Conservation (phyloP, 35 echinoderm and acorn worm genomes). For the Apostichopus parvimensis region DNA sequence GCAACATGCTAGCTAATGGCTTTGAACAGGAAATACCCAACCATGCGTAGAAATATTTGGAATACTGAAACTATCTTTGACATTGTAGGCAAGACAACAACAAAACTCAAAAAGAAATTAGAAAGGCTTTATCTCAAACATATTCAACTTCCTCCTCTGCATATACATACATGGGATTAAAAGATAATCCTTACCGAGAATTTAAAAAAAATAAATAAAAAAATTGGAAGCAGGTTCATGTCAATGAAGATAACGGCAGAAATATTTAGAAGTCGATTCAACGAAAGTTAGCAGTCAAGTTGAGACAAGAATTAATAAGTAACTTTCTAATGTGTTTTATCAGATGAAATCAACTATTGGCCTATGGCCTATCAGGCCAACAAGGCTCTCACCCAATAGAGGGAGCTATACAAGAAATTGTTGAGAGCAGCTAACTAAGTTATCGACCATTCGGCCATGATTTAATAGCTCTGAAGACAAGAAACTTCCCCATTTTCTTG, state of each 20-base stretch:
- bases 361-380: not conserved
- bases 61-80: not conserved
- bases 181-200: no score
- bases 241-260: no score
- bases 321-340: no score
- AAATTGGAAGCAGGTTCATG: no score
- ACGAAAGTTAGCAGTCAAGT: no score
- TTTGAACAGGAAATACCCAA: slow-evolving; percentile 12
- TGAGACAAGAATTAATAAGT: no score
- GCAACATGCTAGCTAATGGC: not conserved
- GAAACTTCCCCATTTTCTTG: slow-evolving; percentile 53
- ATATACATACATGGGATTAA: no score
- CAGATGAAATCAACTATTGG: no score
- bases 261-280: no score
- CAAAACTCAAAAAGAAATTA: not conserved
- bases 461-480: slow-evolving; percentile 45
- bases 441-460: slow-evolving; percentile 46
- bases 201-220: no score
- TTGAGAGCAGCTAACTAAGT: slow-evolving; percentile 11
- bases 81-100: not conserved
- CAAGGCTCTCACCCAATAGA: not conserved
- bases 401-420: slow-evolving; percentile 17
- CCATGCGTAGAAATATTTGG: not conserved
- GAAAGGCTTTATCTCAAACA: not conserved
- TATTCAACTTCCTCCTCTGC: no score